phyloP scores from a whole-genome alignment of 2,797 vertebrate species.

The Propithecus deckenii region DNA sequence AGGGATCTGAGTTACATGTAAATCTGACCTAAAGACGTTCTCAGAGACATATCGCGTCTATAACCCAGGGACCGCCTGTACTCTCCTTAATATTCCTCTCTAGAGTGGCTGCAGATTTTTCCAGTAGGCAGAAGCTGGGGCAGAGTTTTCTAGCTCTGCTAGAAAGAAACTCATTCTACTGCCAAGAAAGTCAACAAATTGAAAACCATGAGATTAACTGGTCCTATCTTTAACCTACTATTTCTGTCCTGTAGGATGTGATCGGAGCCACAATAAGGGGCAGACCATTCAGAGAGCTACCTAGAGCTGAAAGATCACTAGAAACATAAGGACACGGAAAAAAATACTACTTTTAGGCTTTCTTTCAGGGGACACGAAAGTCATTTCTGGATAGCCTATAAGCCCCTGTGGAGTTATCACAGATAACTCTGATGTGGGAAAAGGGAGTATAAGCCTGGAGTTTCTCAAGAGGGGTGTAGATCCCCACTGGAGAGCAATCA shows the following conservation, averaged over 20 bases:
- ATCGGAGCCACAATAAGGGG: neutral
- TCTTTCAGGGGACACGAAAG: constrained; percentile 13
- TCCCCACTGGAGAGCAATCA: neutral
- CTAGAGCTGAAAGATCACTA: neutral
- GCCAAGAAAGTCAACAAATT: constrained; percentile 38
- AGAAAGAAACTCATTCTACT: constrained; percentile 14
- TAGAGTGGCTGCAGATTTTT: neutral
- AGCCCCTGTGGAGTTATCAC: neutral
- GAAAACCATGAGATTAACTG: constrained; percentile 17
- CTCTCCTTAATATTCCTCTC: neutral
- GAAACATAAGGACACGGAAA: neutral
- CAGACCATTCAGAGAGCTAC: neutral
- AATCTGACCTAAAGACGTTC: neutral
- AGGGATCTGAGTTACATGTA: neutral
- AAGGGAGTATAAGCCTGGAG: neutral
- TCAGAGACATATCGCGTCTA: neutral
- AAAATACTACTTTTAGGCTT: neutral
- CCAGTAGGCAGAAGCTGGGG: neutral
- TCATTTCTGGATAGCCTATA: neutral
- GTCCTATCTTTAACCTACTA: neutral
- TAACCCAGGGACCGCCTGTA: neutral
- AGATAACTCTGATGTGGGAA: neutral
- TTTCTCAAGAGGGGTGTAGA: constrained; percentile 13
- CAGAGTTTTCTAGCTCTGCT: neutral
- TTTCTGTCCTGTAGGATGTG: neutral